phyloP scores from a whole-genome alignment of 2,888 invertebrate species.

The Drosophila acutilabella region DNA sequence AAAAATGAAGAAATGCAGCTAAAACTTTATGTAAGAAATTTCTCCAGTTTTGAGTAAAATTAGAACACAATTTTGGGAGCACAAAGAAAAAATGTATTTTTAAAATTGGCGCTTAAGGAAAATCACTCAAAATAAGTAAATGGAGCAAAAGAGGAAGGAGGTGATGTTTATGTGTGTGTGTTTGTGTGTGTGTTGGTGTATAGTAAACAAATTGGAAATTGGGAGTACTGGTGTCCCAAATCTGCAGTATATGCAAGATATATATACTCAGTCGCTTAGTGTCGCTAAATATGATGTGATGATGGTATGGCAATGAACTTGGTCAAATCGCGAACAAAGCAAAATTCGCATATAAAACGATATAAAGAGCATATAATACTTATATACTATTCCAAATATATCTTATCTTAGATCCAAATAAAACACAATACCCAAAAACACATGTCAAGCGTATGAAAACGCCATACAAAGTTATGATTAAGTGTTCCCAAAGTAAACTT shows the following conservation, averaged over 20 bases:
- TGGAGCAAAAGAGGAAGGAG: slow-evolving; percentile 1
- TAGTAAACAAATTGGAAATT: slow-evolving; percentile 1
- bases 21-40: not conserved
- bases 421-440: not conserved
- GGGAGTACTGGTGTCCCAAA: too few relatives aligned
- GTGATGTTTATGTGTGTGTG: not conserved
- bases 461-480: too few relatives aligned
- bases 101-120: slow-evolving; percentile 1
- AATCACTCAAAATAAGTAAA: slow-evolving; percentile 2
- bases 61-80: not conserved
- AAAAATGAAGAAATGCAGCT: not conserved
- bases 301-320: slow-evolving; percentile 37
- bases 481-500: not conserved
- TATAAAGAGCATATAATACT: slow-evolving; percentile 2
- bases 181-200: too few relatives aligned
- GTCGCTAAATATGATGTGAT: not conserved
- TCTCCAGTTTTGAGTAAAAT: not conserved
- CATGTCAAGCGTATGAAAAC: not conserved
- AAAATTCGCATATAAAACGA: slow-evolving; percentile 8
- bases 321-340: slow-evolving; percentile 32
- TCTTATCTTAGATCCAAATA: not conserved
- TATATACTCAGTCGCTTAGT: not conserved
- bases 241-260: not conserved
- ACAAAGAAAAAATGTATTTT: not conserved
- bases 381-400: not conserved